Evolutionary conservation across 2,113 vertebrate genomes (phyloP), one percentile per base, ranked within the genome.

Genomic region (human): DNA sequence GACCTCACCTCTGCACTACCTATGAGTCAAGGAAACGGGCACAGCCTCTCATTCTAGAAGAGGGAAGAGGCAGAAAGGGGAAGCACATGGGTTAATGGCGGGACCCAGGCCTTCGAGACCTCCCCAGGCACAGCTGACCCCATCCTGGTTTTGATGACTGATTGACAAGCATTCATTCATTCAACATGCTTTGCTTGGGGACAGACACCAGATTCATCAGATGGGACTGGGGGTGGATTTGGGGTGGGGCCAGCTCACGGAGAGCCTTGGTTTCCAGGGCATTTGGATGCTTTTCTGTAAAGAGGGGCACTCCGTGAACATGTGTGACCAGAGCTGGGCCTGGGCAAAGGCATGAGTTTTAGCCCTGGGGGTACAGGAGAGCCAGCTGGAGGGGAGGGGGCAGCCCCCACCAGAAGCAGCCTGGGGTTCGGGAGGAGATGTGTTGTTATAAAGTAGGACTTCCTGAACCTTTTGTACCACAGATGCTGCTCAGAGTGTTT

Each of bases 401-500:
- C 50, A 43, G 43, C 76, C 23, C 4, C 0, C 59, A 61, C 25
- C 59, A 61, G 59, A 61, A 30, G 59, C 25, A 61, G 11, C 59
- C 59, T 61, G 11, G 0, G 5, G 1, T 3, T 35, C 1, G n/a
- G 40, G 4, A 0, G 0, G 10, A 55, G 43, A 55, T 0, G 38
- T n/a, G 3, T 3, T 43, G 45, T 25, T 45, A 10, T 2, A 17
- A 38, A 70, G 22, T 0, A 25, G 38, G 27, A 3, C 8, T 0
- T 81, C 22, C 23, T 89, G 64, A 4, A 64, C 5, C 22, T 66
- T 64, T n/a, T 3, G 27, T 3, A 3, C 4, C 20, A 3, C 0
- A 3, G 3, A 5, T 2, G 10, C 12, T 61, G 66, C 83, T 94
- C 50, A 40, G 73, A 35, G 11, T 2, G 45, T 17, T 22, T 55